Evolutionary conservation across 2,113 vertebrate species (phyloP).

Genomic region (Aspidoscelis tigris): DNA sequence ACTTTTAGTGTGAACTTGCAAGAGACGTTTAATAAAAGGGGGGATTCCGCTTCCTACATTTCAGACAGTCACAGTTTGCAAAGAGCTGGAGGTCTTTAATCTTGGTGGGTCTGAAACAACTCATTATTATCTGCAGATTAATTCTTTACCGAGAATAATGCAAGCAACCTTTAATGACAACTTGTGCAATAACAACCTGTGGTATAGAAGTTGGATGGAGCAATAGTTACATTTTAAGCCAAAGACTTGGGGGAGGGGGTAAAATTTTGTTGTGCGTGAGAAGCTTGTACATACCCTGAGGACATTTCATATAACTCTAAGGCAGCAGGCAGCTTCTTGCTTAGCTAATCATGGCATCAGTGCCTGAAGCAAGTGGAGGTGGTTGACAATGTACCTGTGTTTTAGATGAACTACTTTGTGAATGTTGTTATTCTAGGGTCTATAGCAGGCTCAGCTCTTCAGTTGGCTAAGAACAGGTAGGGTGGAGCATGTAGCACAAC

Average conservation of each 20-base stretch:
- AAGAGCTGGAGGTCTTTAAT: slow-evolving; percentile 62
- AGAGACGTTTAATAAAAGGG: background rate
- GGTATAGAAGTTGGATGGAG: slow-evolving; percentile 80
- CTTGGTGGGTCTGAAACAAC: slow-evolving; percentile 71
- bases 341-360: slow-evolving; percentile 83
- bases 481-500: too few species aligned
- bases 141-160: slow-evolving; percentile 75
- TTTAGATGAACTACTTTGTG: slow-evolving; percentile 79
- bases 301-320: slow-evolving; percentile 82
- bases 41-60: slow-evolving; percentile 28
- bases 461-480: slow-evolving; percentile 58
- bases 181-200: slow-evolving; percentile 79
- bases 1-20: slow-evolving; percentile 52
- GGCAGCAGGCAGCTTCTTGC: slow-evolving; percentile 87
- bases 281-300: slow-evolving; percentile 82
- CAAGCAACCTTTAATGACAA: slow-evolving; percentile 76
- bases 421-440: slow-evolving; percentile 74
- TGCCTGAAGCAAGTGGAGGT: slow-evolving; percentile 80
- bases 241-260: slow-evolving; percentile 65
- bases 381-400: slow-evolving; percentile 79
- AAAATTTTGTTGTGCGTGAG: slow-evolving; percentile 83
- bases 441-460: slow-evolving; percentile 62
- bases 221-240: slow-evolving; percentile 76
- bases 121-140: slow-evolving; percentile 74
- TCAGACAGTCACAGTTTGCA: slow-evolving; percentile 54